Evolutionary conservation across 2,113 vertebrate species (phyloP), one percentile per base, ranked within the genome.

Genomic region (Gymnogyps californianus): DNA sequence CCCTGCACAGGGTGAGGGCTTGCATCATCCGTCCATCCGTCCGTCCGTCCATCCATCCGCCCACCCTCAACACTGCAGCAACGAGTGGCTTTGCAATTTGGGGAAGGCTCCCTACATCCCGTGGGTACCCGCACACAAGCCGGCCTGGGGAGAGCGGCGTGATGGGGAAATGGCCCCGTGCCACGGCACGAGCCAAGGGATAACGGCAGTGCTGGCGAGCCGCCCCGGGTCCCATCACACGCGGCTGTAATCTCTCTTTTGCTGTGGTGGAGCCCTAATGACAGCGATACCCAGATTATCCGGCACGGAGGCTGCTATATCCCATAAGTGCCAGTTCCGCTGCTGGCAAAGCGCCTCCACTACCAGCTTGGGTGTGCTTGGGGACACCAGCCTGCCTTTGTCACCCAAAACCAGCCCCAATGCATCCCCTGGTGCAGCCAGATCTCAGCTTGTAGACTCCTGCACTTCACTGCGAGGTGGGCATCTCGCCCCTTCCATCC

Each of bases 31-130:
- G 0, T 8, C 40, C 46, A 11, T 22, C 66, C 13, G 5, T 21
- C 28, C 21, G 0, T 10, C 58, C 25, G 5, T 3, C 67, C 21
- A 5, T 9, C 40, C 59, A 1, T 22, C 58, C 5, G 1, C 6
- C 22, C 61, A 11, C 7, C 25, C 84, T 65, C 74, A 29, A 18
- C 2, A 4, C 52, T 5, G 13, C 20, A 52, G 67, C 22, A 13
- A 22, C 42, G 21, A 52, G n/a, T 3, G 49, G 22, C n/a, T 72
- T 36, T 67, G 72, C 66, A 32, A 2, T 42, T 5, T 10, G 9
- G 47, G 16, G 17, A 62, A 61, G 31, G 54, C 31, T 75, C 32
- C 65, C 46, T 16, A 2, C 29, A 13, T 11, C 51, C 58, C 25
- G 2, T 0, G 28, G 83, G 70, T 14, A 44, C 31, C 40, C 1